These are phyloP conservation scores for Oopsacas minuta DNA, from an alignment of 37 sponge, comb jelly and placozoan genomes.

Conservation along the genomic window DNA sequence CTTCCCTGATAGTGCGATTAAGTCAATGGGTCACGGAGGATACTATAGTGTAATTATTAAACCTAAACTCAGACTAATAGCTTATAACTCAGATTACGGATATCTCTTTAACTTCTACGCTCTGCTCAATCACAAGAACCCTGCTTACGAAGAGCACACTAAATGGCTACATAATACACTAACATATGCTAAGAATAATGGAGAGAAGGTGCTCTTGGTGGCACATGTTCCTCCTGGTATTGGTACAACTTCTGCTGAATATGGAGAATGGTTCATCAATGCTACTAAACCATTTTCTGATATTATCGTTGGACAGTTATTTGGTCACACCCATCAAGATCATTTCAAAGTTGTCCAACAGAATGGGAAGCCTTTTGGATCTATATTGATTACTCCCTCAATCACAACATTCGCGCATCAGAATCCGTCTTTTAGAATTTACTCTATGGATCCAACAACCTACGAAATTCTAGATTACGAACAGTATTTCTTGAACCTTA, in stretches of 20 bases:
- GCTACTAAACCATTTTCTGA: constrained; percentile 28
- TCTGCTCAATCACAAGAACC: constrained; percentile 36
- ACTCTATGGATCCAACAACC: constrained; percentile 39
- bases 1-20: constrained; percentile 21
- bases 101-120: constrained; percentile 47
- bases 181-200: constrained; percentile 20
- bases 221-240: constrained; percentile 59
- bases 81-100: constrained; percentile 61
- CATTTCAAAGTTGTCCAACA: constrained; percentile 54
- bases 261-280: constrained; percentile 45
- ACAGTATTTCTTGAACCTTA: constrained; percentile 58
- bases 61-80: constrained; percentile 35
- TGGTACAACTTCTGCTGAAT: constrained; percentile 19
- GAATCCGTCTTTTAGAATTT: constrained; percentile 61
- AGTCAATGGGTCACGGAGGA: constrained; percentile 34
- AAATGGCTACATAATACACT: constrained; percentile 44
- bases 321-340: constrained; percentile 65
- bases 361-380: constrained; percentile 36
- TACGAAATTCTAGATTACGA: constrained; percentile 39
- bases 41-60: constrained; percentile 43
- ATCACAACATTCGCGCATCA: constrained; percentile 36
- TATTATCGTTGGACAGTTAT: constrained; percentile 49
- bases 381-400: constrained; percentile 43
- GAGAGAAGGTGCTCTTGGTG: constrained; percentile 54
- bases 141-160: constrained; percentile 17